phyloP scores from a whole-genome alignment of 2,888 invertebrate genomes.

The Cerceris ruficornis region DNA sequence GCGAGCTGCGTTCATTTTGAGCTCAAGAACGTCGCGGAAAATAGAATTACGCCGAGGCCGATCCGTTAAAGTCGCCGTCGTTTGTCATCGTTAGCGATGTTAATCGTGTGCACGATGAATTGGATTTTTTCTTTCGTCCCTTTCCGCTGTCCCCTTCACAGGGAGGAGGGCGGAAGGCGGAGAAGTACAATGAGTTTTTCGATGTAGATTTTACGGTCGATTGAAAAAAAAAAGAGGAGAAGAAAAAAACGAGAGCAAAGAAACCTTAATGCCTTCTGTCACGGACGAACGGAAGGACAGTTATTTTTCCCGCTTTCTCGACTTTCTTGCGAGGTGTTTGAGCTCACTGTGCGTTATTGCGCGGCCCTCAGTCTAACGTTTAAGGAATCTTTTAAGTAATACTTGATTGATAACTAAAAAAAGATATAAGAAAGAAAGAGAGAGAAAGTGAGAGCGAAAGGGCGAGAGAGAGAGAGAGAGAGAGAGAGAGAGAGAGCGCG shows the following conservation, averaged over 20 bases:
- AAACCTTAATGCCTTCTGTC: no score
- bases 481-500: constrained; percentile 25
- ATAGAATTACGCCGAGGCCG: neutral
- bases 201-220: no score
- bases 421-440: constrained; percentile 40
- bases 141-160: no score
- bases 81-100: neutral
- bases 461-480: constrained; percentile 1
- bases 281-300: neutral
- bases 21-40: constrained; percentile 39
- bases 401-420: constrained; percentile 70
- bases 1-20: constrained; percentile 50
- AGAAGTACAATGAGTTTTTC: no score
- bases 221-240: no score
- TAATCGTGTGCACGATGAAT: no score
- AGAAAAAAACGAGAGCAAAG: no score
- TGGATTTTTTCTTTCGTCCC: no score
- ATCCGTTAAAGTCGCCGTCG: neutral
- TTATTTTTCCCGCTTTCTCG: constrained; percentile 1
- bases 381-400: constrained; percentile 72
- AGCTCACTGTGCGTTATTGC: constrained; percentile 36
- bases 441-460: constrained; percentile 21
- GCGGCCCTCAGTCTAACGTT: constrained; percentile 72
- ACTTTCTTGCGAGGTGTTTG: constrained; percentile 42
- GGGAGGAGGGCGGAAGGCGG: no score